Conservation (phyloP, 2,113 vertebrate genomes). For the Saccopteryx bilineata region DNA sequence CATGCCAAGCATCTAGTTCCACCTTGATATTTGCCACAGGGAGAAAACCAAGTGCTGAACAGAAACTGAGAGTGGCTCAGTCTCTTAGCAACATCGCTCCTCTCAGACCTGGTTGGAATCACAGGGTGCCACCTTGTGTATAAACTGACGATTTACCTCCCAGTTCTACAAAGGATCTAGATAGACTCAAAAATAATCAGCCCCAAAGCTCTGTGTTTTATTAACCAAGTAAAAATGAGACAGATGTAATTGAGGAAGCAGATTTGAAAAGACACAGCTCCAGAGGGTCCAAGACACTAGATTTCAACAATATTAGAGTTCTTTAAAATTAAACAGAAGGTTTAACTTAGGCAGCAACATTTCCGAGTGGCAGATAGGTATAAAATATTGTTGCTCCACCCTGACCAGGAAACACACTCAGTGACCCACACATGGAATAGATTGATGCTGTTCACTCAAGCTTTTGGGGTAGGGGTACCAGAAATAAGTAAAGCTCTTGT, state of each 20-base stretch:
- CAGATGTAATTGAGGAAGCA: conserved; percentile 65
- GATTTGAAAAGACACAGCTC: conserved; percentile 52
- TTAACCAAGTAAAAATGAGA: conserved; percentile 56
- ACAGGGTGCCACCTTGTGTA: conserved; percentile 87
- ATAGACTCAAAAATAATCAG: conserved; percentile 60
- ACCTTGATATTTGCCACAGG: conserved; percentile 41
- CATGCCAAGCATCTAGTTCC: conserved; percentile 6
- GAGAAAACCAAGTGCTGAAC: conserved; percentile 59
- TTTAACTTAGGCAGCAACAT: neutral
- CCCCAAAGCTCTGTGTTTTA: conserved; percentile 64
- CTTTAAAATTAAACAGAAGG: neutral
- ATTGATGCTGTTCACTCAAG: conserved; percentile 1
- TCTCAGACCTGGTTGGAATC: conserved; percentile 80
- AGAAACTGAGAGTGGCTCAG: conserved; percentile 56
- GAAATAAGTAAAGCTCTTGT: conserved; percentile 54
- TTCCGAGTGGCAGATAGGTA: neutral
- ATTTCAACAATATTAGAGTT: neutral
- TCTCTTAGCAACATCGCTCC: conserved; percentile 42
- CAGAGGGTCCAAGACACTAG: conserved; percentile 14
- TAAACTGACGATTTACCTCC: conserved; percentile 81
- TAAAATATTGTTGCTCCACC: neutral
- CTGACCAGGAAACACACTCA: conserved; percentile 55
- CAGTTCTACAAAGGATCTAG: conserved; percentile 67
- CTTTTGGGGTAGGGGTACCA: neutral
- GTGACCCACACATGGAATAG: conserved; percentile 57